These are phyloP conservation scores for Dryomyza anilis DNA, from an alignment of 2,888 invertebrate genomes.

Conservation along the genomic window DNA sequence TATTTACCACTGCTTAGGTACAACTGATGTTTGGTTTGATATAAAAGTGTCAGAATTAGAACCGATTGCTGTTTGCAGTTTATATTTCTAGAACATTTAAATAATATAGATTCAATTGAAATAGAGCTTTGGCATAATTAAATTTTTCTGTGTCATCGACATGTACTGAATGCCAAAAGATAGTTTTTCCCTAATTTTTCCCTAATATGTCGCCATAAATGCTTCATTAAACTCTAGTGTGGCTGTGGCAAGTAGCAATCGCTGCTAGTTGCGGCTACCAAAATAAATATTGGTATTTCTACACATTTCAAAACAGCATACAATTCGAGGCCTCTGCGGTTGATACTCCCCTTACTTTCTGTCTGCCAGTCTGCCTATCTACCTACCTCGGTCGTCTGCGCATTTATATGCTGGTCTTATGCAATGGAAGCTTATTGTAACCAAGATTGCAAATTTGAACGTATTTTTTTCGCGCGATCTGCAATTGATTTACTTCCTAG, in stretches of 20 bases:
- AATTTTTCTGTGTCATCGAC: not conserved
- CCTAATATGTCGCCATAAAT: not conserved
- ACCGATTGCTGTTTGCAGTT: no score
- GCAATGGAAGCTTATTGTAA: not conserved
- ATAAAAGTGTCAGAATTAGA: no score
- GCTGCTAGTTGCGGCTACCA: not conserved
- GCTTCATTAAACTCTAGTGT: not conserved
- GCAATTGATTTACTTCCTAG: constrained; percentile 23
- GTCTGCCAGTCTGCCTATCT: no score
- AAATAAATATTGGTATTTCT: constrained; percentile 3
- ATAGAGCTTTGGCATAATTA: not conserved
- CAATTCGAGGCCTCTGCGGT: no score
- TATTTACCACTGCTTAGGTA: no score
- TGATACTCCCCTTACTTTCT: not conserved
- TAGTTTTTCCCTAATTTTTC: not conserved
- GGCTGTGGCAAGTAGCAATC: not conserved
- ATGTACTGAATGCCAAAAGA: not conserved
- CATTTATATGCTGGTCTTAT: constrained; percentile 16
- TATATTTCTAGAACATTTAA: no score
- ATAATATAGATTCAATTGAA: not conserved
- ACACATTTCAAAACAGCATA: no score
- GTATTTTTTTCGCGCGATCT: constrained; percentile 23
- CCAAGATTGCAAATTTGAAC: constrained; percentile 1
- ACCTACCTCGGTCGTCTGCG: not conserved
- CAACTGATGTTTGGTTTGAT: no score